Evolutionary conservation across 2,888 invertebrate species (phyloP).

Genomic region (Chymomyza procnemis): DNA sequence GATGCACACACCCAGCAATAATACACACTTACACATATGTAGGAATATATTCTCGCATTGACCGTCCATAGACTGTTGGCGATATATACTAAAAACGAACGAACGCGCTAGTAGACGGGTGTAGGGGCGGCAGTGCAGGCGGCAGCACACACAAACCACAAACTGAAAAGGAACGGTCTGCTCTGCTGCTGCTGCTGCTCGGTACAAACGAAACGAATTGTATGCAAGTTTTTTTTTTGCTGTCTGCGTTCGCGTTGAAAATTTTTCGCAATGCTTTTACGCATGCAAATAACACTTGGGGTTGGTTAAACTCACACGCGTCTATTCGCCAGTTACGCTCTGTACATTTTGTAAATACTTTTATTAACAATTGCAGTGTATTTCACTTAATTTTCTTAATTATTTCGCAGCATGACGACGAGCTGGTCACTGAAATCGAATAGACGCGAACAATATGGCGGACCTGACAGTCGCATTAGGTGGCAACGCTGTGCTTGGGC

Average conservation of each 20-base stretch:
- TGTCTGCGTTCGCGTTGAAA: constrained; percentile 51
- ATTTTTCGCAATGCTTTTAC: constrained; percentile 57
- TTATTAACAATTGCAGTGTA: constrained; percentile 57
- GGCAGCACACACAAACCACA: background rate
- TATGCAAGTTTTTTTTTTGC: constrained; percentile 66
- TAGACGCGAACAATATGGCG: constrained; percentile 66
- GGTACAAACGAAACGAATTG: constrained; percentile 49
- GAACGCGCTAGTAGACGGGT: constrained; percentile 61
- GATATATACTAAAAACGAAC: constrained; percentile 68
- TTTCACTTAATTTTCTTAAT: constrained; percentile 70
- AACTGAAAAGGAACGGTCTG: constrained; percentile 35
- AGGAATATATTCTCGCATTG: constrained; percentile 73
- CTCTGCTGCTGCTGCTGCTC: constrained; percentile 27
- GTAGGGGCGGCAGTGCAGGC: constrained; percentile 13
- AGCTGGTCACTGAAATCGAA: constrained; percentile 54
- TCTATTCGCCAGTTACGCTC: constrained; percentile 42
- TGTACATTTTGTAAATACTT: constrained; percentile 59
- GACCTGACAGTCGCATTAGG: constrained; percentile 21
- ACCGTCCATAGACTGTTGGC: constrained; percentile 68
- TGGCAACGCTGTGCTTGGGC: background rate
- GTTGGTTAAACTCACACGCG: constrained; percentile 39
- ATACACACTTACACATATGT: constrained; percentile 64
- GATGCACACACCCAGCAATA: constrained; percentile 56
- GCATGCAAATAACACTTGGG: constrained; percentile 36
- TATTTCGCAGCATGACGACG: constrained; percentile 68